A percentile compares a stretch with the other conserved stretches of the same genome.
Conservation (phyloP, 2,113 vertebrate species). For the Tursiops truncatus region DNA sequence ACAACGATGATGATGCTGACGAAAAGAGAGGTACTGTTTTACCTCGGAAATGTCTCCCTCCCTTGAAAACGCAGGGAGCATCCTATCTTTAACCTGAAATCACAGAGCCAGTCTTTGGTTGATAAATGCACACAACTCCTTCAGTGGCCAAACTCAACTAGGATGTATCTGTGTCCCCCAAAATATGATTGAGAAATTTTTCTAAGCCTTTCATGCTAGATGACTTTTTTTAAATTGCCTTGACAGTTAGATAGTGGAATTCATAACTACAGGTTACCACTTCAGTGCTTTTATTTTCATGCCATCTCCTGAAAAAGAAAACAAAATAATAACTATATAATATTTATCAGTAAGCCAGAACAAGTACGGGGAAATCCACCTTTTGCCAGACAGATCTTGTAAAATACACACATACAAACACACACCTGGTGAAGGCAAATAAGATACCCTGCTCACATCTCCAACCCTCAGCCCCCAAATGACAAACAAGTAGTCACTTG, state of each 20-base stretch:
- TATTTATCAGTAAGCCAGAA: slow-evolving; percentile 16
- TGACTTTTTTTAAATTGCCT: not conserved
- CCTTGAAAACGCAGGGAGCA: not conserved
- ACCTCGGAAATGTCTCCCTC: not conserved
- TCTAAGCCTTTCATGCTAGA: not conserved
- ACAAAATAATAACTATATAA: slow-evolving; percentile 40
- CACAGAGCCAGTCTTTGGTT: slow-evolving; percentile 56
- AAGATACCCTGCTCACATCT: not conserved
- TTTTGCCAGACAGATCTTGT: not conserved
- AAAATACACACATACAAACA: not conserved
- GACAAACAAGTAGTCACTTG: slow-evolving; percentile 38
- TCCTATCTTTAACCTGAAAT: slow-evolving; percentile 26
- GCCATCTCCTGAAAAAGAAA: slow-evolving; percentile 42
- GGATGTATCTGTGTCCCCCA: not conserved
- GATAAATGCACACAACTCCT: slow-evolving; percentile 38
- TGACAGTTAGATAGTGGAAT: slow-evolving; percentile 59
- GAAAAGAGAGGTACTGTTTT: not conserved
- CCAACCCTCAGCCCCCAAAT: not conserved
- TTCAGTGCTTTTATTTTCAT: slow-evolving; percentile 42
- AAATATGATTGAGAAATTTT: slow-evolving; percentile 52
- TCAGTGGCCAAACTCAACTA: slow-evolving; percentile 58
- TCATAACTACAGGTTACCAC: slow-evolving; percentile 1
- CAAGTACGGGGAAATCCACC: slow-evolving; percentile 15
- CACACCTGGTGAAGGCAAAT: slow-evolving; percentile 41
- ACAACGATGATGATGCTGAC: not conserved